Percentiles rank a stretch among this genome's conserved stretches.
Evolutionary conservation across 2,113 vertebrate genomes (phyloP).

Genomic region (Hippolais icterina): DNA sequence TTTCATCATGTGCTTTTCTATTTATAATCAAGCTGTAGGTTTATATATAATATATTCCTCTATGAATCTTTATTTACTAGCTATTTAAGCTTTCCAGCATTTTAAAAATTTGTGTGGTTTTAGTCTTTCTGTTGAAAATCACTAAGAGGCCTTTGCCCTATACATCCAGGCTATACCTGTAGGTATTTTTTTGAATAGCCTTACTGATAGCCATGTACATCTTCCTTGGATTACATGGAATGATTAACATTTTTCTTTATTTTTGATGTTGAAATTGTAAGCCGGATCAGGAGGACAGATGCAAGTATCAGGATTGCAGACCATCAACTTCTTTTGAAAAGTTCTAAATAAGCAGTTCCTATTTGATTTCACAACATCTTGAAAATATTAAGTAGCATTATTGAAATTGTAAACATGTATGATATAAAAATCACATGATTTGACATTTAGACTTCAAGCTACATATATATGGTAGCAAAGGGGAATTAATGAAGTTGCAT

Average conservation of each 20-base stretch:
- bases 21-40: background rate
- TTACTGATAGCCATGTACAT: background rate
- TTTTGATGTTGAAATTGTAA: background rate
- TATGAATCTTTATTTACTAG: background rate
- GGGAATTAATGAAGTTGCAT: background rate
- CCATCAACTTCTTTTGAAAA: background rate
- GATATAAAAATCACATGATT: background rate
- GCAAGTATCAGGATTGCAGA: background rate
- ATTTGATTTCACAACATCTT: background rate
- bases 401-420: background rate
- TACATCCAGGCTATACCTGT: background rate
- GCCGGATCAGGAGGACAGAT: background rate
- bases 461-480: background rate
- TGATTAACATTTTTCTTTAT: background rate
- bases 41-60: background rate
- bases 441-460: background rate
- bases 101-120: background rate
- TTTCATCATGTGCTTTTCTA: background rate
- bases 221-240: background rate
- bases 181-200: background rate
- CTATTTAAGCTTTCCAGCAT: background rate
- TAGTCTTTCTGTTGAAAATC: background rate
- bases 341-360: background rate
- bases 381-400: background rate
- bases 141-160: background rate